Evolutionary conservation across 2,888 invertebrate species (phyloP), one percentile per base, ranked within the genome.

Genomic region (Dryobotodes eremita): DNA sequence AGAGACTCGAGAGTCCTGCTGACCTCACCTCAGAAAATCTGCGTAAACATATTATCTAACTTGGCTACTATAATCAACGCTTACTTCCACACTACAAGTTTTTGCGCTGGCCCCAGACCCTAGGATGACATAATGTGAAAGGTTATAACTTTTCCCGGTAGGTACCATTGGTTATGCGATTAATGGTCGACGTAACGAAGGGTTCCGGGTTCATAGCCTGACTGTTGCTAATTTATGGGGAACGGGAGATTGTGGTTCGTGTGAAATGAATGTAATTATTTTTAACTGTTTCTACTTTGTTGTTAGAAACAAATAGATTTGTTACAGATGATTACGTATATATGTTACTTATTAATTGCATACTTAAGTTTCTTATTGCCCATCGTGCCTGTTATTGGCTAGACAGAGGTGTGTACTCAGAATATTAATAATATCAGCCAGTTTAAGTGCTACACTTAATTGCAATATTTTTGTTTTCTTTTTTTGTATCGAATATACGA

Each of bases 181-280:
- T 84, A 89, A 83, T 73, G 65, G 84, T 50, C 70, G 55, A 83
- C 79, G 82, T 82, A 87, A 88, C 88, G 53, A 20, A 73, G 26
- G 46, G 86, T 89, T 88, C 89, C 89, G 88, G 89, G 89, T 89
- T 86, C 80, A 71, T 79, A 73, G 64, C 79, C 73, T 66, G 77
- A 53, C 77, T 75, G 84, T 70, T 69, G 72, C 80, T 79, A 80
- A 86, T 87, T 88, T 81, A 87, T 88, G 78, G 73, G 68, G 77
- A 71, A 80, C 79, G 57, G 57, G 36, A 86, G 76, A 77, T 72
- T 87, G 85, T 76, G 69, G 62, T 79, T 77, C 85, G 80, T 85
- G 82, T 78, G 75, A 82, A 85, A 72, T 85, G 17, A 75, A 68
- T 68, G 75, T 83, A 77, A 76, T 86, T 83, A 83, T 71, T 75